phyloP scores from a whole-genome alignment of 2,797 vertebrate genomes.

The Sebastes melanostomus region DNA sequence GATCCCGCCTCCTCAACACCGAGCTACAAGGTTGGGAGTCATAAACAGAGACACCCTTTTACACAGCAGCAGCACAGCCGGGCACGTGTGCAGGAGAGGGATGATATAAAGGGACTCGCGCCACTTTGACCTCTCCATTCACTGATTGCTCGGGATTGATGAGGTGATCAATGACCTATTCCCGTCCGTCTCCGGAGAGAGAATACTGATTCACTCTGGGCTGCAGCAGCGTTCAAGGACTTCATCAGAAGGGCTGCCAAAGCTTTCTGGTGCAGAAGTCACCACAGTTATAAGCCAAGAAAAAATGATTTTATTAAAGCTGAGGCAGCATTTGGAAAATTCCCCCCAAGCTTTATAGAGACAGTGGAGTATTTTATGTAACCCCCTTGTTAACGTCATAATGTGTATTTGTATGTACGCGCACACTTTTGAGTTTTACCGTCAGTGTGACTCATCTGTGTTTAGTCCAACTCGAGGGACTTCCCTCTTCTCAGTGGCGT shows the following conservation, averaged over 20 bases:
- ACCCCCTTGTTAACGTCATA: neutral
- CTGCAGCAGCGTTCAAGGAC: conserved; percentile 31
- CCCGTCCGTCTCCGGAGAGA: conserved; percentile 23
- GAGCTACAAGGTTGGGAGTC: conserved; percentile 25
- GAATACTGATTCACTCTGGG: conserved; percentile 21
- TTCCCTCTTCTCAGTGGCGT: neutral
- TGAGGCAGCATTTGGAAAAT: conserved; percentile 19
- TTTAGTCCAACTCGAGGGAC: conserved; percentile 31
- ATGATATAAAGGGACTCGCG: neutral
- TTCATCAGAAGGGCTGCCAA: conserved; percentile 13
- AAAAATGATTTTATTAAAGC: conserved; percentile 23
- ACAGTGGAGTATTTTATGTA: conserved; percentile 24
- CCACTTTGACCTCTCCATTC: conserved; percentile 29
- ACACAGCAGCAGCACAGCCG: neutral
- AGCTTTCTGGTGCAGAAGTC: conserved; percentile 11
- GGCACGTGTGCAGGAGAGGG: neutral
- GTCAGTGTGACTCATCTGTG: conserved; percentile 61
- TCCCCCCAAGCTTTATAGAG: neutral
- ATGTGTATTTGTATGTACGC: conserved; percentile 5
- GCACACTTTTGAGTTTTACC: neutral
- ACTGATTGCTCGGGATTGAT: conserved; percentile 56
- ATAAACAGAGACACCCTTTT: conserved; percentile 30
- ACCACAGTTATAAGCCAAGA: conserved; percentile 12
- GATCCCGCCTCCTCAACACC: conserved; percentile 21
- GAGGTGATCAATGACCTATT: conserved; percentile 63